phyloP scores from a whole-genome alignment of 2,797 vertebrate genomes.

The Danio aesculapii region DNA sequence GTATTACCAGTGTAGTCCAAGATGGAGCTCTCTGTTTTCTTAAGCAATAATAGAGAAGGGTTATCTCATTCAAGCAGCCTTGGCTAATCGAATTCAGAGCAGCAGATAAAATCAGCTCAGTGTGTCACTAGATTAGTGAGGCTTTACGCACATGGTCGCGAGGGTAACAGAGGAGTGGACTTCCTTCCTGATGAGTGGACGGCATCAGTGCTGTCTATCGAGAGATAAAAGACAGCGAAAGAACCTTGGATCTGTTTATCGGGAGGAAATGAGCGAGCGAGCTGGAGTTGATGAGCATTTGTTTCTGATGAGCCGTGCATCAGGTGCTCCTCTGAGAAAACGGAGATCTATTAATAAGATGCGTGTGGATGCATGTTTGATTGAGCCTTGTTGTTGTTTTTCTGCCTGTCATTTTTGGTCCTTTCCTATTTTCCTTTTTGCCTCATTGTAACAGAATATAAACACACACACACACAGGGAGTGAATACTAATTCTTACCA shows the following conservation, averaged over 20 bases:
- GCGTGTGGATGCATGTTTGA: background rate
- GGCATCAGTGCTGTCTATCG: constrained; percentile 66
- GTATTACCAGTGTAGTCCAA: constrained; percentile 53
- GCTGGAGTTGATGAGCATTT: constrained; percentile 12
- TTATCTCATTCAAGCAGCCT: constrained; percentile 74
- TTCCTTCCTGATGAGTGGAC: constrained; percentile 66
- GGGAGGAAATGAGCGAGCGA: constrained; percentile 70
- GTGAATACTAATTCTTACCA: background rate
- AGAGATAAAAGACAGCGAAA: constrained; percentile 63
- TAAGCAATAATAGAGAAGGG: constrained; percentile 66
- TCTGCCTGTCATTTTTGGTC: constrained; percentile 4
- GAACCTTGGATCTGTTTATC: constrained; percentile 57
- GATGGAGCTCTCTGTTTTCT: constrained; percentile 67
- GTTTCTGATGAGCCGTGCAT: constrained; percentile 29
- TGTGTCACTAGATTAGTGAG: constrained; percentile 77
- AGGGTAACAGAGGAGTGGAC: constrained; percentile 65
- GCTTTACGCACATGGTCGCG: constrained; percentile 63
- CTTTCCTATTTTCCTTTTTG: background rate
- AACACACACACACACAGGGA: background rate
- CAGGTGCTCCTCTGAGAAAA: constrained; percentile 19
- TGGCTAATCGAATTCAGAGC: constrained; percentile 77
- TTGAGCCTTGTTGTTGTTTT: background rate
- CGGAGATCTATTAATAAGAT: background rate
- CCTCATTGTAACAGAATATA: background rate
- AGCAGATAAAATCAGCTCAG: constrained; percentile 72